These are phyloP conservation scores for Molossus molossus DNA, from an alignment of 2,797 vertebrate genomes.

Conservation along the genomic window DNA sequence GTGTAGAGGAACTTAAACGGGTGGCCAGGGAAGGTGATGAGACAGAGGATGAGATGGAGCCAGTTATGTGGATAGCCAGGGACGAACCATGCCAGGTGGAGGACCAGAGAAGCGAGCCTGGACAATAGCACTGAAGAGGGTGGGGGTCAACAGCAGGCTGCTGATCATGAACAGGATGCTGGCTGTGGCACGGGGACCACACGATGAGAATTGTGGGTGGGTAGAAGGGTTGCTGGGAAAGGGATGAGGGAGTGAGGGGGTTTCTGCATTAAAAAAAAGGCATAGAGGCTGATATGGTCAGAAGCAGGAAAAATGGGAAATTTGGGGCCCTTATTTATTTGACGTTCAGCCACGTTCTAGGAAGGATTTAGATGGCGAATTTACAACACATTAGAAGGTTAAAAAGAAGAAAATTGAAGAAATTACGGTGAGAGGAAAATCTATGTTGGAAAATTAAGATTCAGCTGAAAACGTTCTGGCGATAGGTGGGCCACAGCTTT, in stretches of 20 bases:
- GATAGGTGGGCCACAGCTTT: background rate
- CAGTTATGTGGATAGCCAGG: background rate
- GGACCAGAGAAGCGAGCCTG: background rate
- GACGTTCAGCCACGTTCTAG: background rate
- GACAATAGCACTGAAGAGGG: rapidly evolving
- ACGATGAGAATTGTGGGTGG: background rate
- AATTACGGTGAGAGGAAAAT: slow-evolving; percentile 33
- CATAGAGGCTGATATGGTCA: background rate
- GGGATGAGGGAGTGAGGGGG: background rate
- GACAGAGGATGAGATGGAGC: background rate
- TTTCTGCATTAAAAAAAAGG: background rate
- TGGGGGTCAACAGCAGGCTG: background rate
- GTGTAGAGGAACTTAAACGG: background rate
- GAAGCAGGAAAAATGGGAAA: slow-evolving; percentile 6
- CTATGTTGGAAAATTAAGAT: background rate
- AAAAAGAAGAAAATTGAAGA: slow-evolving; percentile 36
- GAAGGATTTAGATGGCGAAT: slow-evolving; percentile 3
- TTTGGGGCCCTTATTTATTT: background rate
- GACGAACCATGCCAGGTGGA: background rate
- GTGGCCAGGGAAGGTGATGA: background rate
- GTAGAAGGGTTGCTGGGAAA: background rate
- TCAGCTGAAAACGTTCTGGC: slow-evolving; percentile 27
- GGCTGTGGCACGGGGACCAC: background rate
- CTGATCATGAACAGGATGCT: background rate
- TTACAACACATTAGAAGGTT: background rate